Base-by-base conservation (phyloP, 2,888 invertebrate genomes). In the Chaetogeoica ovagalla region DNA sequence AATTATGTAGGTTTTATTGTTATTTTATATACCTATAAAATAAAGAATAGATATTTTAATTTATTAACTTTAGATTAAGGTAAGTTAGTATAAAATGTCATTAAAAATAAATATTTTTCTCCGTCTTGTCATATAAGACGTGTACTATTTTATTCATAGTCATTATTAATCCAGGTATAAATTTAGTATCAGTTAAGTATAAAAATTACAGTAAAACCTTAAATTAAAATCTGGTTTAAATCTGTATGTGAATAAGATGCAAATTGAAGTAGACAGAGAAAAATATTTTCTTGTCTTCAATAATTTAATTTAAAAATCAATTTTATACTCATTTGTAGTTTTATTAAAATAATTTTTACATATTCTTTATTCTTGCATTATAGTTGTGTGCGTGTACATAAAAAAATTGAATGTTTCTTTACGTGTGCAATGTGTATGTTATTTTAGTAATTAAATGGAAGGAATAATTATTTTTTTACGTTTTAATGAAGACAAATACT, bases 11-110 rank as follows among this genome's bases (percentile, higher is more conserved):
- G 37, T 63, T 63, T 55, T 39, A 65, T 74, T 48, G 11, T 48
- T 48, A 65, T 65, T 65, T 65, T 57, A n/a, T 66, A 57, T 66
- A 63, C 60, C 17, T 63, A 59, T 30, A 69, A 30, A 8, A 48
- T 68, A 77, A 70, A 62, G 11, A 59, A 23, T 69, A 71, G 63
- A 71, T 60, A 63, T 57, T 71, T 79, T 43, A 21, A 71, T 70
- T 71, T 63, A 71, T 55, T 70, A 71, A 71, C 48, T 57, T 65
- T 23, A 43, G 62, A 39, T 55, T 70, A 65, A 79, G 79, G 79
- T 79, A 79, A 79, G 79, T 79, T 71, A 79, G 55, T 55, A n/a
- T 77, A 15, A 63, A 71, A 30, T 70, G 55, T 62, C 62, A 57
- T 57, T 63, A 79, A 62, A 23, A 39, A 71, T 55, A 55, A 6